Conservation (phyloP, 2,797 vertebrate species). For the Agapornis canus region DNA sequence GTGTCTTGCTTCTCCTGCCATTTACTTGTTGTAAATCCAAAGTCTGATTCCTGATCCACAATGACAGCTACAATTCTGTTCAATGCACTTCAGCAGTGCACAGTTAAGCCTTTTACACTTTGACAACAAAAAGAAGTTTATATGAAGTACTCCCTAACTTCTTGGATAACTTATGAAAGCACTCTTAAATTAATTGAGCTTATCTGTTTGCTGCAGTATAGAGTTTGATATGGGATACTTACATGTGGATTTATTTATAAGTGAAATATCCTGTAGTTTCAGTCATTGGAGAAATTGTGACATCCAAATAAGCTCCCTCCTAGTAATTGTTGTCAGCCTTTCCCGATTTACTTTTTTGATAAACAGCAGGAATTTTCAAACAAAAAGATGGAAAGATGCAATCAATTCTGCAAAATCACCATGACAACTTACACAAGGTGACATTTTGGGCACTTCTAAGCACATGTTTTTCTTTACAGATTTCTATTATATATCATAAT, state of each 20-base stretch:
- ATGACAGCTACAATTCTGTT: not conserved
- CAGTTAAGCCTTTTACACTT: not conserved
- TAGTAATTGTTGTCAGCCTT: not conserved
- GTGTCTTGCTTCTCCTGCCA: not conserved
- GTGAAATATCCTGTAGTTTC: not conserved
- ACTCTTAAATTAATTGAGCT: not conserved
- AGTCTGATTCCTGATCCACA: not conserved
- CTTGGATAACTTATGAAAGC: not conserved
- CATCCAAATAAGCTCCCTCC: not conserved
- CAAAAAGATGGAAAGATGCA: not conserved
- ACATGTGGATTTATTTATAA: not conserved
- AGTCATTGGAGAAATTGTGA: not conserved
- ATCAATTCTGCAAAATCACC: not conserved
- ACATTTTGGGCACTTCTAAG: not conserved
- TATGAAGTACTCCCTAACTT: not conserved
- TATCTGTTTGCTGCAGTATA: not conserved
- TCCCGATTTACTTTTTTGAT: not conserved
- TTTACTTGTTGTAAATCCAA: not conserved
- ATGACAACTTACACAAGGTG: not conserved
- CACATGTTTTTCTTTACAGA: conserved; percentile 74
- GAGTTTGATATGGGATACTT: not conserved
- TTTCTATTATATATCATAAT: conserved; percentile 97
- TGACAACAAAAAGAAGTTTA: not conserved
- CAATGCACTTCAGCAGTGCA: not conserved
- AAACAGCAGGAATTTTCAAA: not conserved